These are phyloP conservation scores for Crotalus horridus DNA, from an alignment of 2,113 vertebrate species.

Conservation along the genomic window DNA sequence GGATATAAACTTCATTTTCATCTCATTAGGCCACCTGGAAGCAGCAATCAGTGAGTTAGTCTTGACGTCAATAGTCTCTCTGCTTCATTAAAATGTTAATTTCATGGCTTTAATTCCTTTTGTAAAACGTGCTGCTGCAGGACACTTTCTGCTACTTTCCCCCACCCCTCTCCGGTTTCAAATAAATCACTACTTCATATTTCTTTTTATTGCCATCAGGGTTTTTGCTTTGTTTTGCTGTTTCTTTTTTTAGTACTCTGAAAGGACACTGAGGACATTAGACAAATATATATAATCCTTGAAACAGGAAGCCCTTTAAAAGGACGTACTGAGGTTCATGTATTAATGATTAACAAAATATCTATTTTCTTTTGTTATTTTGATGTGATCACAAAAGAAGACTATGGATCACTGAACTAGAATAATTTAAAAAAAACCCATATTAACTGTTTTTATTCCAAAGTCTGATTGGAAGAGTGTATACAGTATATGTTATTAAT, in stretches of 20 bases:
- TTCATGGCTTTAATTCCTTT: conserved; percentile 75
- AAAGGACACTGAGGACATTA: conserved; percentile 60
- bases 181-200: conserved; percentile 59
- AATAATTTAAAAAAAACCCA: conserved; percentile 18
- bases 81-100: conserved; percentile 81
- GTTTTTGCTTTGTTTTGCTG: conserved; percentile 31
- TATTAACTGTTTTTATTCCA: background rate
- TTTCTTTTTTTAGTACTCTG: conserved; percentile 63
- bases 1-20: conserved; percentile 78
- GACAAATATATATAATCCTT: conserved; percentile 64
- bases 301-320: conserved; percentile 40
- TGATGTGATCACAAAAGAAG: conserved; percentile 18
- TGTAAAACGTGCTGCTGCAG: conserved; percentile 65
- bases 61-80: conserved; percentile 71
- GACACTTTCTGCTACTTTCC: conserved; percentile 67
- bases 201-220: conserved; percentile 64
- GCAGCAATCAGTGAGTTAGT: conserved; percentile 68
- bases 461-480: background rate
- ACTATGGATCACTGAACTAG: background rate
- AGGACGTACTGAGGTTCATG: conserved; percentile 46
- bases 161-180: conserved; percentile 48
- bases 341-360: conserved; percentile 46
- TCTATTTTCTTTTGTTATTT: conserved; percentile 9
- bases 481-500: background rate
- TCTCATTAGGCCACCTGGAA: conserved; percentile 79